Base-by-base conservation (phyloP, 2,888 invertebrate genomes). In the Dynastes hyllus region DNA sequence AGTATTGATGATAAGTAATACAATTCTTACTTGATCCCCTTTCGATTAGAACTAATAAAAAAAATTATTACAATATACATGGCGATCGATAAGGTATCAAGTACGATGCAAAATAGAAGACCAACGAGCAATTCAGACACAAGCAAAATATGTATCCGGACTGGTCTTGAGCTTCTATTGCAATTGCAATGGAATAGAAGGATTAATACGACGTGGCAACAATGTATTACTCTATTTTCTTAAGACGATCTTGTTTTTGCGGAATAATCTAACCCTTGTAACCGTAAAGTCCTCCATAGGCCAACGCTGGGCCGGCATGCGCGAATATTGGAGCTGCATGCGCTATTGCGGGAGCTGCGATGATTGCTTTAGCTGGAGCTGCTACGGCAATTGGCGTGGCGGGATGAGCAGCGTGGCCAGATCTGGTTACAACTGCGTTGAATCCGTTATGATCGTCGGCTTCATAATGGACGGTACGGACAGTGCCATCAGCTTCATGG, bases 391-490 rank as follows among this genome's bases (percentile, higher is more conserved):
- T 83, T 1, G 85, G 84, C 4, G 87, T 85, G 2, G 86, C 86
- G 29, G 92, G 92, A 86, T 92, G 92, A 0, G 90, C 90, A 16
- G 92, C 91, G 84, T 93, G 93, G 69, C 93, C 93, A 13, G 86
- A 84, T 80, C 88, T 84, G 53, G 87, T 86, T 13, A 88, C 88
- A 22, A 87, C 85, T 1, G 88, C 88, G 79, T 88, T 88, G 82
- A 88, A 92, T 89, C 92, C 92, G 81, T 90, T 90, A 79, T 90
- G 89, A 81, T 92, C 91, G 86, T 92, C 92, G 80, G 92, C 92
- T 67, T 91, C 88, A 84, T 92, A 92, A 81, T 90, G 88, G 63
- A 92, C 92, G 83, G 90, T 91, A 83, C 92, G 89, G 76, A 91
- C 84, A 29, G 92, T 91, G 79, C 92, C 91, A 83, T 92, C 92